A percentile compares a stretch with the other conserved stretches of the same genome.
phyloP scores from a whole-genome alignment of 2,888 invertebrate genomes.

The Apomyelois bistriatella region DNA sequence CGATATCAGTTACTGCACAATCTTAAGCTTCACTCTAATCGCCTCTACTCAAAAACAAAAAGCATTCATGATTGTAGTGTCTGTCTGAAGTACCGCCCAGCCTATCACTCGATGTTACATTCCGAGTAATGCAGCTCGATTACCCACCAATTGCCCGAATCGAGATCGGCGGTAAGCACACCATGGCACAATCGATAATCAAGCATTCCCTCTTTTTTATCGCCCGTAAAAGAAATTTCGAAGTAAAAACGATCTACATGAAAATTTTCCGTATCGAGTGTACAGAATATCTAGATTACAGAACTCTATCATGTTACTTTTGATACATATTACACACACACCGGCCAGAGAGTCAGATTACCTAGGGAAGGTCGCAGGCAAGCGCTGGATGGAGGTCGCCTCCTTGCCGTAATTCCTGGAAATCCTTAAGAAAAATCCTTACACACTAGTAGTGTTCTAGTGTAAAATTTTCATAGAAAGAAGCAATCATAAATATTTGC shows the following conservation, averaged over 20 bases:
- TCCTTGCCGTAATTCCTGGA: too few species aligned
- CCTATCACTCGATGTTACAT: conserved; percentile 36
- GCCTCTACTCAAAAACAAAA: conserved; percentile 26
- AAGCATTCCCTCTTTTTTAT: conserved; percentile 56
- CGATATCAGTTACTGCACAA: too few species aligned
- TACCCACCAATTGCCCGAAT: conserved; percentile 58
- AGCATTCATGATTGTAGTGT: conserved; percentile 20
- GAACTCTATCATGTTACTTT: neutral
- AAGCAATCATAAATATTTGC: too few species aligned
- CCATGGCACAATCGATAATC: conserved; percentile 75
- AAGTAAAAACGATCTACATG: conserved; percentile 26
- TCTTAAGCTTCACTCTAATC: neutral
- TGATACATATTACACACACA: too few species aligned
- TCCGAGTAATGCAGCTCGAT: conserved; percentile 58
- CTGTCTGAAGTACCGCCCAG: conserved; percentile 34
- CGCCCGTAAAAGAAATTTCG: conserved; percentile 34
- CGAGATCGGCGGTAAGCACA: conserved; percentile 73
- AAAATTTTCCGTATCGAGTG: conserved; percentile 45
- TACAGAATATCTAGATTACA: neutral
- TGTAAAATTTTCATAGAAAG: too few species aligned
- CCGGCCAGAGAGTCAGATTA: too few species aligned
- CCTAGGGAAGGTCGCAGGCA: too few species aligned
- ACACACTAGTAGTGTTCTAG: too few species aligned
- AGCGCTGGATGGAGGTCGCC: too few species aligned
- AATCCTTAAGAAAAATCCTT: too few species aligned